These are phyloP conservation scores for Bursaphelenchus mucronatus DNA, from an alignment of 1,140 invertebrate species.

Conservation along the genomic window DNA sequence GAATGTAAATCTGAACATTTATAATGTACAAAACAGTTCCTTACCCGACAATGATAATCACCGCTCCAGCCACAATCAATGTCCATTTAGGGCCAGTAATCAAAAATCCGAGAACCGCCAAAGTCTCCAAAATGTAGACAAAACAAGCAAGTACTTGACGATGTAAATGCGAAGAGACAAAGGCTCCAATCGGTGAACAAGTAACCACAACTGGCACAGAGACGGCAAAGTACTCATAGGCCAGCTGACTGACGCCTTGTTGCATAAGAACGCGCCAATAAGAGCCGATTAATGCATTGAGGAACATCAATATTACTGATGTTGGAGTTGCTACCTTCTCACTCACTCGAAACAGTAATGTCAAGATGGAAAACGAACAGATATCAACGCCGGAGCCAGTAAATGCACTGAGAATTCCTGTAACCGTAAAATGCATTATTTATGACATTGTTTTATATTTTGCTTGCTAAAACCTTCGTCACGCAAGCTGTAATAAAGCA, in stretches of 20 bases:
- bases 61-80: constrained; percentile 23
- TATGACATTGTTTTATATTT: background rate
- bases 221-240: constrained; percentile 48
- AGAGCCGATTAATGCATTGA: constrained; percentile 42
- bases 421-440: constrained; percentile 14
- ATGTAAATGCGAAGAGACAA: constrained; percentile 41
- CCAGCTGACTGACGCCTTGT: constrained; percentile 31
- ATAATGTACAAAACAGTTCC: background rate
- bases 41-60: constrained; percentile 24
- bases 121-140: constrained; percentile 29
- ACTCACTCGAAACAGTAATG: constrained; percentile 50
- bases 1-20: too few relatives aligned
- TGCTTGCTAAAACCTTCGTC: background rate
- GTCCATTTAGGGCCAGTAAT: constrained; percentile 18
- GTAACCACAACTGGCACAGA: constrained; percentile 27
- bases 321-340: constrained; percentile 58
- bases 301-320: constrained; percentile 42
- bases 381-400: constrained; percentile 55
- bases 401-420: constrained; percentile 51
- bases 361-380: constrained; percentile 54
- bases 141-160: constrained; percentile 41
- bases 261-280: constrained; percentile 51
- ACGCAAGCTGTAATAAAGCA: constrained; percentile 13
- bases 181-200: constrained; percentile 37
- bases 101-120: constrained; percentile 28